Evolutionary conservation across 2,888 invertebrate species (phyloP).

Genomic region (Tiliacea citrago): DNA sequence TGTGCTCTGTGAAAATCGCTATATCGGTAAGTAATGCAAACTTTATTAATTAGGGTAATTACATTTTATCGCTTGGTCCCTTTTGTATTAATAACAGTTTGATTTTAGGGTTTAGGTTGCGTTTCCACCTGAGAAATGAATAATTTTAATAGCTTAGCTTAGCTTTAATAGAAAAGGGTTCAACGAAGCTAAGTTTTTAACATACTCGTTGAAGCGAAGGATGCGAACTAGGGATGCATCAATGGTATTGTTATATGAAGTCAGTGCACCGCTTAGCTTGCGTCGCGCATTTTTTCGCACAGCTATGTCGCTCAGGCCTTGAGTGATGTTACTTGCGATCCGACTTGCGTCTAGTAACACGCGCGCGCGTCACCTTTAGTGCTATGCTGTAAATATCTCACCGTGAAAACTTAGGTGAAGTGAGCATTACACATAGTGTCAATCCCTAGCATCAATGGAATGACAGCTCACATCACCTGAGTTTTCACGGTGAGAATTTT

Average conservation of each 20-base stretch:
- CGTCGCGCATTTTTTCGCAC: background rate
- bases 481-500: too few species aligned
- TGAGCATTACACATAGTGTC: too few species aligned
- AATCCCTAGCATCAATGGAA: too few species aligned
- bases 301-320: background rate
- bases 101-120: constrained; percentile 17
- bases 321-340: too few species aligned
- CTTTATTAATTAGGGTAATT: constrained; percentile 43
- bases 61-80: constrained; percentile 48
- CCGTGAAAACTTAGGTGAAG: too few species aligned
- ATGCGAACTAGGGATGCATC: background rate
- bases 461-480: too few species aligned
- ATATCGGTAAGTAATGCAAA: constrained; percentile 80
- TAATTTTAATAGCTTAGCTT: background rate
- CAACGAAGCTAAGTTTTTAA: background rate
- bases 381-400: too few species aligned
- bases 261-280: background rate
- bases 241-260: background rate
- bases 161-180: background rate
- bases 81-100: constrained; percentile 45
- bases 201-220: background rate
- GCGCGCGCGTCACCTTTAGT: background rate
- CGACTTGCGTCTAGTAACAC: background rate
- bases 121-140: background rate
- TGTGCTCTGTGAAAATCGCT: constrained; percentile 87